Base-by-base conservation (phyloP, 2,888 invertebrate genomes). In the Mythimna impura region DNA sequence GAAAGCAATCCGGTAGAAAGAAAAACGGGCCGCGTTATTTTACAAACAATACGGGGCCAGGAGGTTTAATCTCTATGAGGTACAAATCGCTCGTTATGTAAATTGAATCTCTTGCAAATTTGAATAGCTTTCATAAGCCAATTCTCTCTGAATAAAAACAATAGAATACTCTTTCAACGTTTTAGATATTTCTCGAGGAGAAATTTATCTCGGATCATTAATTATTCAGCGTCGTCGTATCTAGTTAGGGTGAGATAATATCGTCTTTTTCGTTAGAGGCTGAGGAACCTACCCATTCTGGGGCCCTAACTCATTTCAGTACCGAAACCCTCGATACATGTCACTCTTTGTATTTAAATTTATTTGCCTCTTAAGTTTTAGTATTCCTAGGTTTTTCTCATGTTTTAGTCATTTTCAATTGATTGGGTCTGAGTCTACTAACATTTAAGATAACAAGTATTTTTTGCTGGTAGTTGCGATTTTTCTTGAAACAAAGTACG, bases 21-120 rank as follows among this genome's bases (percentile, higher is more conserved):
- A 88, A 90, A 90, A 92, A 91, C 89, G 85, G 86, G 82, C 78
- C 73, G 80, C 87, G 84, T 88, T 89, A 88, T 89, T 88, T 87
- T 83, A 83, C 91, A 91, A 93, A 93, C 92, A 93, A 89, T 86
- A 89, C 89, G 89, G 89, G 81, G 88, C 81, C 89, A 90, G 90
- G 91, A 89, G 92, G 91, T 91, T 92, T 92, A 93, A 93, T 93
- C 92, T 93, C 92, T 90, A 91, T 91, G 90, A 93, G 92, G 93
- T 94, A 95, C 94, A 94, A 94, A 96, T 95, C 93, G 94, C 93
- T 93, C 94, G 94, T 95, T 94, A 96, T 95, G 95, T 92, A 95
- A 95, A 96, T 96, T 93, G 93, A 94, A 95, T 94, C 94, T 94
- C 92, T 93, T 93, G 93, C 91, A 94, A 94, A 95, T 95, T 95